Base-by-base conservation (phyloP, 2,113 vertebrate species). In the Elanoides forficatus region DNA sequence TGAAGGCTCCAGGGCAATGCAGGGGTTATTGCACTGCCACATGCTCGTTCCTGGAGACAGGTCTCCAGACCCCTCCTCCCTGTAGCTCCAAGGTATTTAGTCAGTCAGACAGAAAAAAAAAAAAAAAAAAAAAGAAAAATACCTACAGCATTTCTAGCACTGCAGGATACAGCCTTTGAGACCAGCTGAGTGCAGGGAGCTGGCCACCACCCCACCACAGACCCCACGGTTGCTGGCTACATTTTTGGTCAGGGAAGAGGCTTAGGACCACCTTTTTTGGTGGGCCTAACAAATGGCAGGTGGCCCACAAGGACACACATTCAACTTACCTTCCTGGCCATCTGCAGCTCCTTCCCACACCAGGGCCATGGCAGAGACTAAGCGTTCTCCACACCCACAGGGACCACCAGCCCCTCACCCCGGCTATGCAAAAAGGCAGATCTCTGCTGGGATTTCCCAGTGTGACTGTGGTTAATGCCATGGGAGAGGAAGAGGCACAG, bases 381-480 rank as follows among this genome's bases (percentile, higher is more conserved):
- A 63, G 14, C 0, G 5, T 3, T 67, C 59, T 67, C 83, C 2
- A 5, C 50, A 56, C 65, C 72, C 79, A 67, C 68, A 52, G 47
- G 23, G 86, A 67, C 87, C 90, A 96, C 84, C 62, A 90, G 53
- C 27, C 66, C 29, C 87, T 91, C 36, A 26, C 9, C 67, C 23
- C 3, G 1, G 25, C 84, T 60, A 34, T 7, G 45, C 63, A 89
- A 81, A 72, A 36, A 88, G 36, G 36, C 58, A 73, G 48, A 60
- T 38, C 56, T 75, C 60, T 9, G 30, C 78, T 58, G 93, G 95
- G 78, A 48, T 36, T 97, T 94, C 88, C 96, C 96, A 95, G 87
- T 1, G 22, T 56, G 78, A 26, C 87, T 82, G 90, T 88, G 93
- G 95, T 85, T 90, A 88, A 80, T 3, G 1, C 48, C 73, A 66